Evolutionary conservation across 2,797 vertebrate species (phyloP), one percentile per base, ranked within the genome.

Genomic region (Bovichtus variegatus): DNA sequence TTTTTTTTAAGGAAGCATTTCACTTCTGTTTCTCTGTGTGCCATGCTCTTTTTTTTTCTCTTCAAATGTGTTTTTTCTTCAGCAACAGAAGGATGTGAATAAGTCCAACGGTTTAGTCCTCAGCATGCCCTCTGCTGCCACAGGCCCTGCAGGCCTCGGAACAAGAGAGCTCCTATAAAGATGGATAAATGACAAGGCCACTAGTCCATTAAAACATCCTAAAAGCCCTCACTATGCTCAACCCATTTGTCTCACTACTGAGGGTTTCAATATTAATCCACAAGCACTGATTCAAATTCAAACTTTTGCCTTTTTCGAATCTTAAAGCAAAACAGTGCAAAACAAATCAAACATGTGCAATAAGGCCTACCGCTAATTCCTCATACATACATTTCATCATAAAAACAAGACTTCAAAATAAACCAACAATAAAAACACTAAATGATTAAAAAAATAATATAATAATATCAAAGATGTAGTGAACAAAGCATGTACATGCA

Each of bases 281-380:
- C 53, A 44, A 84, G 76, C 87, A 91, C 83, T 50, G 84, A 81
- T 80, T 88, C 69, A 76, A 78, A 82, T 68, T 82, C 78, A 80
- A 73, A 76, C 41, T 66, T 78, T 60, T 78, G 54, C 71, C n/a
- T 64, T 62, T 72, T 50, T 57, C 87, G 10, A 64, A 71, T 69
- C 87, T 82, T 87, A 91, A 94, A 91, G 80, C 93, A 87, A 91
- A 92, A 87, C 93, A 93, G 95, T 96, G 95, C 95, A 96, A 96
- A 92, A 91, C 82, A 90, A 91, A 93, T 91, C 85, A 73, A 93
- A 92, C 88, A 89, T 93, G 93, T 96, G 94, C 94, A 94, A 95
- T 89, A 88, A 93, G 53, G 88, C 92, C 95, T 91, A 90, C 77
- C 27, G 73, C 88, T 92, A 74, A 85, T 63, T 81, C 82, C 65